Percentiles rank a stretch among this genome's conserved stretches.
These are phyloP conservation scores for Dryomyza anilis DNA, from an alignment of 2,888 invertebrate species.

Conservation along the genomic window DNA sequence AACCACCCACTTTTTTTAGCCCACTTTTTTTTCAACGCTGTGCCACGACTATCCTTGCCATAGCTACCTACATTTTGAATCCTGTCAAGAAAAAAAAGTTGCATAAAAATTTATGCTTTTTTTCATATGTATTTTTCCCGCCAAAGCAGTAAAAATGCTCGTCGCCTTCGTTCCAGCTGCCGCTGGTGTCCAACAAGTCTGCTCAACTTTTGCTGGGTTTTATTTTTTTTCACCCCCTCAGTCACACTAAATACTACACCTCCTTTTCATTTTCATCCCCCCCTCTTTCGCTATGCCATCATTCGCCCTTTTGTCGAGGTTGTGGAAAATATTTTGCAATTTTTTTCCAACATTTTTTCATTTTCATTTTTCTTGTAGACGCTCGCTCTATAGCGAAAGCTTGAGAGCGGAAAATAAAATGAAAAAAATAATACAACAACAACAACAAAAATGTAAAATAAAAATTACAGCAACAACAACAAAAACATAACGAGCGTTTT, in stretches of 20 bases:
- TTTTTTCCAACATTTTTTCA: slow-evolving; percentile 47
- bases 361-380: slow-evolving; percentile 40
- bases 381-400: slow-evolving; percentile 43
- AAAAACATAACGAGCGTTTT: slow-evolving; percentile 52
- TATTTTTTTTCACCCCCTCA: slow-evolving; percentile 2
- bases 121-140: no score
- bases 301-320: slow-evolving; percentile 1
- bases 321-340: slow-evolving; percentile 56
- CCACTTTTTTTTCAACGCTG: slow-evolving; percentile 29
- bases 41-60: slow-evolving; percentile 23
- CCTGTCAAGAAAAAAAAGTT: slow-evolving; percentile 41
- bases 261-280: neutral
- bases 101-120: slow-evolving; percentile 46
- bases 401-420: slow-evolving; percentile 49
- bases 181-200: no score
- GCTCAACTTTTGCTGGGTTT: neutral
- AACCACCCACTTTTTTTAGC: slow-evolving; percentile 24
- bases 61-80: slow-evolving; percentile 39
- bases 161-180: no score
- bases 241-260: no score
- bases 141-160: slow-evolving; percentile 35
- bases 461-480: slow-evolving; percentile 36
- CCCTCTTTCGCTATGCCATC: neutral
- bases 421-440: slow-evolving; percentile 50
- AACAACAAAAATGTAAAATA: slow-evolving; percentile 29